Evolutionary conservation across 2,797 vertebrate genomes (phyloP), one percentile per base, ranked within the genome.

Genomic region (Meda fulgida): DNA sequence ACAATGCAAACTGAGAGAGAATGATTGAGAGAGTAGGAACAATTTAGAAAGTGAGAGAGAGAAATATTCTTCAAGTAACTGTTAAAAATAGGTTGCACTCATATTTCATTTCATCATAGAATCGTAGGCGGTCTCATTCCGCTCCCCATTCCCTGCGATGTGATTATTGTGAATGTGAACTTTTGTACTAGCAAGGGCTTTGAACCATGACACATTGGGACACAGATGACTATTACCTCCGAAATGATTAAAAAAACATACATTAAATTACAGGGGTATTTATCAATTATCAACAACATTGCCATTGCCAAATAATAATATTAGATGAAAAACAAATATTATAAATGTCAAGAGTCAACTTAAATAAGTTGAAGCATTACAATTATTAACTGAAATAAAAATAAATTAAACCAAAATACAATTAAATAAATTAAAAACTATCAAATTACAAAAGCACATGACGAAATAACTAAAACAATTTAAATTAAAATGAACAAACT

Each of bases 1-100:
- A 99, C 95, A 98, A 89, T 0, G 98, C 97, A 89, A 99, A 99
- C 98, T 99, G 90, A 3, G 77, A 31, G 34, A 71, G 23, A 63
- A 73, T 18, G 46, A 77, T 21, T 48, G 43, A 89, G 83, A 51
- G 38, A 84, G 48, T 84, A 31, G 23, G 53, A 82, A 66, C 46
- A 60, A 65, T 66, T 79, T 31, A 80, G 63, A 81, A 43, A 55
- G 40, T 18, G 7, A 77, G 16, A 40, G 16, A n/a, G n/a, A 58
- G 5, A 67, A 43, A 77, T 48, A 75, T 40, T 51, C 23, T 11
- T 53, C 10, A 16, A 80, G 51, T 34, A 53, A 23, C 13, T 2
- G 14, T 26, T 23, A 38, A 58, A 69, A 38, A 76, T 14, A 38
- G 51, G 7, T 7, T 9, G 23, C 34, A 58, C 51, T 76, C 23